phyloP scores from a whole-genome alignment of 2,888 invertebrate species.

The Trissolcus japonicus region DNA sequence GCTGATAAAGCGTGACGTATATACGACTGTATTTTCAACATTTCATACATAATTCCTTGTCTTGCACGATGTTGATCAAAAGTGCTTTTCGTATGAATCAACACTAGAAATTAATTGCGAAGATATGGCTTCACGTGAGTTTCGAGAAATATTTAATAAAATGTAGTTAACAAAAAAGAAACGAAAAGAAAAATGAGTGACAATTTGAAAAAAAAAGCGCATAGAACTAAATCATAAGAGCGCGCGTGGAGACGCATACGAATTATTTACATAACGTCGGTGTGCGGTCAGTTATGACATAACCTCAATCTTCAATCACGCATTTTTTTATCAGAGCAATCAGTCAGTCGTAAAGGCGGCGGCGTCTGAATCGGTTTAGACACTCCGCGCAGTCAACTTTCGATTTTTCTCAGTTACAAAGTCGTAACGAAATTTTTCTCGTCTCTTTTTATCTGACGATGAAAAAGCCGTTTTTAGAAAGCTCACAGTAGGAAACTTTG shows the following conservation, averaged over 20 bases:
- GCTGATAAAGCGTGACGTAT: conserved; percentile 19
- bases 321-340: conserved; percentile 16
- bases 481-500: too few relatives aligned
- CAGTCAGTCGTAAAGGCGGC: conserved; percentile 3
- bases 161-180: not conserved
- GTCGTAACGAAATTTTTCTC: conserved; percentile 1
- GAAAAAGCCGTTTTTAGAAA: too few relatives aligned
- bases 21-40: conserved; percentile 24
- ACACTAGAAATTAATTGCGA: conserved; percentile 12
- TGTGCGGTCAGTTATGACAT: conserved; percentile 27
- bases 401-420: too few relatives aligned
- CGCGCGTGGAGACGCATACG: not conserved
- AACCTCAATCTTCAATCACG: conserved; percentile 28
- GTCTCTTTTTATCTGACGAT: too few relatives aligned
- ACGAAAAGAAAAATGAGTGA: not conserved
- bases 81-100: conserved; percentile 37
- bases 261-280: conserved; percentile 38
- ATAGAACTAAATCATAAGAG: not conserved
- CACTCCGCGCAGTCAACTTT: too few relatives aligned
- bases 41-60: conserved; percentile 16
- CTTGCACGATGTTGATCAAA: conserved; percentile 27
- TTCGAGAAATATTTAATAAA: not conserved
- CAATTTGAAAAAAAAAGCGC: not conserved
- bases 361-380: not conserved
- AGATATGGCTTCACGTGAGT: not conserved